Base-by-base conservation (phyloP, 2,113 vertebrate species). In the Sceloporus undulatus region DNA sequence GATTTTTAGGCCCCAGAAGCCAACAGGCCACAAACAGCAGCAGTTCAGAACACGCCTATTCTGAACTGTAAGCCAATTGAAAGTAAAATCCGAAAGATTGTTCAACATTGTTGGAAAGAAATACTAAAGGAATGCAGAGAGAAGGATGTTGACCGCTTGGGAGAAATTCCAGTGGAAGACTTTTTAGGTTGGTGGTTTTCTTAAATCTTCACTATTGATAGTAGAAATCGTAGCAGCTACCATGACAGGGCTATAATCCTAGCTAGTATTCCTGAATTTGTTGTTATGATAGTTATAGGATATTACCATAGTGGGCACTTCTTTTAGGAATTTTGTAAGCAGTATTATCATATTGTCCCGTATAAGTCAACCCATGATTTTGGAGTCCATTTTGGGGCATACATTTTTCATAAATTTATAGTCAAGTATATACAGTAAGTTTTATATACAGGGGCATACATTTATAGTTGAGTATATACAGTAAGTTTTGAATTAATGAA, bases 61-160 rank as follows among this genome's bases (percentile, higher is more conserved):
- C 88, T 94, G 85, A 96, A 94, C 82, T 95, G 93, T 0, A 88
- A 96, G 87, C 71, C 83, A 38, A 83, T 95, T 2, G 97, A 97
- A 93, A 93, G 75, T 74, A 96, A 90, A 85, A 91, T 97, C 59
- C 93, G 92, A 5, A 93, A 77, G 80, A 92, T 56, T 10, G 79
- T 98, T 0, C 95, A 94, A 1, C 82, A 89, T 85, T 96, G 94
- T 88, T 98, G 97, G 97, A 96, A 90, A 9, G 89, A 94, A 21
- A 91, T 98, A 29, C 92, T 97, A 86, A 95, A 88, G 71, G 94
- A 89, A 0, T 98, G 96, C 90, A 89, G 90, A 71, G 90, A 96
- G 74, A 92, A 87, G 52, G 97, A 97, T 84, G 8, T 11, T 11
- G 79, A 90, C 25, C 89, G 86, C 38, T 87, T 75, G 1, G 97